These are phyloP conservation scores for Netelia inedita DNA, from an alignment of 2,888 invertebrate species.

Conservation along the genomic window DNA sequence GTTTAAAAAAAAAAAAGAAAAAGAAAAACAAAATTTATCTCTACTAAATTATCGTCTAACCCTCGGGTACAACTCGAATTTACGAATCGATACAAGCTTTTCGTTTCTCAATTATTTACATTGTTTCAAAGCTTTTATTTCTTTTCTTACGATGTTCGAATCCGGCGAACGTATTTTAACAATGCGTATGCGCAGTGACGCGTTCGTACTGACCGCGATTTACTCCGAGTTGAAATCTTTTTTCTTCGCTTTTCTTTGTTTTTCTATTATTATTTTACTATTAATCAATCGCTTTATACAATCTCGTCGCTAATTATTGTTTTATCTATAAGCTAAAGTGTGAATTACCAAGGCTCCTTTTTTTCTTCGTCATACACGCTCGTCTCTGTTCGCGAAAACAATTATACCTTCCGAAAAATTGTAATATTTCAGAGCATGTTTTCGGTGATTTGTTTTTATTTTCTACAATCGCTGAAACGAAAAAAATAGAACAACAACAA, in stretches of 20 bases:
- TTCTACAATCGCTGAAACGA: constrained; percentile 7
- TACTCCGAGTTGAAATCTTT: constrained; percentile 18
- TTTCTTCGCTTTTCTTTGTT: constrained; percentile 35
- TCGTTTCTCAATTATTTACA: constrained; percentile 8
- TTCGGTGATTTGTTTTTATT: constrained; percentile 4
- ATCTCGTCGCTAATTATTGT: constrained; percentile 36
- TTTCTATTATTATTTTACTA: constrained; percentile 23
- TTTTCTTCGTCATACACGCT: constrained; percentile 14
- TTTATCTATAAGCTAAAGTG: constrained; percentile 55
- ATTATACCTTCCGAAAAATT: constrained; percentile 8
- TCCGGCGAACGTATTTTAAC: constrained; percentile 17
- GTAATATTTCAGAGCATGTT: constrained; percentile 10
- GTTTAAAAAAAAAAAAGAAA: constrained; percentile 52
- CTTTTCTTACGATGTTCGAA: not conserved
- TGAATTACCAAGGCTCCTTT: constrained; percentile 33
- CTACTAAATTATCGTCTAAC: constrained; percentile 64
- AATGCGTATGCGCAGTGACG: constrained; percentile 25
- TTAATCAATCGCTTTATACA: not conserved
- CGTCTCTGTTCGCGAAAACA: constrained; percentile 5
- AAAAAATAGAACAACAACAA: not conserved
- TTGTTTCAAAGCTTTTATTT: not conserved
- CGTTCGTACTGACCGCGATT: constrained; percentile 2
- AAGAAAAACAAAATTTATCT: constrained; percentile 51
- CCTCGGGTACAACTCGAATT: constrained; percentile 54
- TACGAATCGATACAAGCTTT: constrained; percentile 54